These are phyloP conservation scores for Spermophilus dauricus DNA, from an alignment of 2,113 vertebrate genomes.

Conservation along the genomic window DNA sequence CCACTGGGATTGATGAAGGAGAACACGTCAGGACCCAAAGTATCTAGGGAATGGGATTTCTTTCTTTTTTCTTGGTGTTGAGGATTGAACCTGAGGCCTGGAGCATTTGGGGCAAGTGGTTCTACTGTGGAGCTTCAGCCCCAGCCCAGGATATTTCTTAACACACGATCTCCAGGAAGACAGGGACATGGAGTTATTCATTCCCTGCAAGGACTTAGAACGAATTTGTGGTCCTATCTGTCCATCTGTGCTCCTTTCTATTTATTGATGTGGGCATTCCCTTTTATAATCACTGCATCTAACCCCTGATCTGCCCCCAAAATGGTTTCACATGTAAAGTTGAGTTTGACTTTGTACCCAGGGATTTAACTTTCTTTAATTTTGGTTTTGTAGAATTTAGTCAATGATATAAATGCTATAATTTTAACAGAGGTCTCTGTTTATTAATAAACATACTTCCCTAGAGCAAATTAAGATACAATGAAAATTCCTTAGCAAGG, in stretches of 20 bases:
- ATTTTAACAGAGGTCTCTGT: background rate
- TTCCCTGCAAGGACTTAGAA: background rate
- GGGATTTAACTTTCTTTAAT: slow-evolving; percentile 16
- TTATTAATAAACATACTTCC: background rate
- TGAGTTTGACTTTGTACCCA: background rate
- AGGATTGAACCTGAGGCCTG: background rate
- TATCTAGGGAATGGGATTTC: background rate
- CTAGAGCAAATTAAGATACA: background rate
- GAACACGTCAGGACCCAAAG: background rate
- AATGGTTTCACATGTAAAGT: background rate
- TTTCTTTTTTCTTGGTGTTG: background rate
- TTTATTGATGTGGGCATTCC: background rate
- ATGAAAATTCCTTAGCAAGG: background rate
- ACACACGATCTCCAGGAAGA: background rate
- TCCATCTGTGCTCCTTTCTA: background rate
- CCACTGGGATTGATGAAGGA: slow-evolving; percentile 36
- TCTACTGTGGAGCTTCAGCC: background rate
- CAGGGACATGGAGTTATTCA: rapidly evolving
- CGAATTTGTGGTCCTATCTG: rapidly evolving
- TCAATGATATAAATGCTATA: background rate
- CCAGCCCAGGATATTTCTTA: background rate
- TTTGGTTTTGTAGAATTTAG: slow-evolving; percentile 13
- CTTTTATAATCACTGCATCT: background rate
- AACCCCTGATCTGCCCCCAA: background rate
- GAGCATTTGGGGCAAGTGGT: background rate